Evolutionary conservation across 2,797 vertebrate species (phyloP).

Genomic region (Microctenopoma stevenorrisi): DNA sequence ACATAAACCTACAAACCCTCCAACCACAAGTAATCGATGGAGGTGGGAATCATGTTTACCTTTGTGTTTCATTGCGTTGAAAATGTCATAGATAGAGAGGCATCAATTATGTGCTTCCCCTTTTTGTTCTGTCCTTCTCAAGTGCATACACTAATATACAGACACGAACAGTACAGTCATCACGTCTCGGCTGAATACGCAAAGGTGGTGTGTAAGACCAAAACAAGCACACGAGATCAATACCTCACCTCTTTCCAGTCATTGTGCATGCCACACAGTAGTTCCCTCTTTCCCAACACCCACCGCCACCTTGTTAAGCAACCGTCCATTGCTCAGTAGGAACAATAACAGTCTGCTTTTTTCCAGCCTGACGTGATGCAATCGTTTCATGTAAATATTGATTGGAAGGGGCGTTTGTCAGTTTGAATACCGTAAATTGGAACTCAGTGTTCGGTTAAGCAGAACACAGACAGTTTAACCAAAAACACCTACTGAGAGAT

Average conservation of each 20-base stretch:
- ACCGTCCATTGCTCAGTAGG: constrained; percentile 17
- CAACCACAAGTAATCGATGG: constrained; percentile 70
- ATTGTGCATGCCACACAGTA: constrained; percentile 11
- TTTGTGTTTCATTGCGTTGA: constrained; percentile 58
- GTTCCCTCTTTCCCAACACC: constrained; percentile 10
- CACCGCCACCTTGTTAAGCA: constrained; percentile 14
- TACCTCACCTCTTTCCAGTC: constrained; percentile 38
- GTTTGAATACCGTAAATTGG: not conserved
- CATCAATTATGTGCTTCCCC: constrained; percentile 29
- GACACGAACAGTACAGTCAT: constrained; percentile 54
- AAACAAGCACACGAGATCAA: constrained; percentile 54
- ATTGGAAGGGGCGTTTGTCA: not conserved
- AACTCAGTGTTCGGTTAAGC: constrained; percentile 20
- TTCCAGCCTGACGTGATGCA: constrained; percentile 3
- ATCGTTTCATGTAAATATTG: constrained; percentile 40
- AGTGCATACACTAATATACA: constrained; percentile 36
- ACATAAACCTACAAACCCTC: constrained; percentile 68
- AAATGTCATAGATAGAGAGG: constrained; percentile 44
- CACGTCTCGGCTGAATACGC: constrained; percentile 49
- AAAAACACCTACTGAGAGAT: not conserved
- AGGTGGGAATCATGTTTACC: constrained; percentile 68
- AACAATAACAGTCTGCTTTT: constrained; percentile 38
- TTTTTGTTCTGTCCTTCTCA: constrained; percentile 13
- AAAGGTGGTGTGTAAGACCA: constrained; percentile 43
- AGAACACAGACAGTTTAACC: not conserved